Evolutionary conservation across 2,797 vertebrate species (phyloP), one percentile per base, ranked within the genome.

Genomic region (Anas bernieri): DNA sequence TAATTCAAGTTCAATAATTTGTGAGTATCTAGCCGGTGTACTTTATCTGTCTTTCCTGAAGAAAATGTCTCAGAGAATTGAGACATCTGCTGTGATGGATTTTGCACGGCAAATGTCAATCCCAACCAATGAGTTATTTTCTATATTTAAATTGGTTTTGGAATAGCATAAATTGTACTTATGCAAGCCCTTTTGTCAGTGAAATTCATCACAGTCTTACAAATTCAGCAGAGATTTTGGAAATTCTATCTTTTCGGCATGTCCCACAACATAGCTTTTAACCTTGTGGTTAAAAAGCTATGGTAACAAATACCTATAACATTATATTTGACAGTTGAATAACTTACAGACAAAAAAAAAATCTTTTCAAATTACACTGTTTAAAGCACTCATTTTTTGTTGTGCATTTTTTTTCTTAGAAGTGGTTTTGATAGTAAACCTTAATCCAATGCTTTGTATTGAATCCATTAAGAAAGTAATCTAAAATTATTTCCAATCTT

Each of bases 101-200:
- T 94, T 93, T 93, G 46, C 55, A 59, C 0, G 0, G 33, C 63
- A 82, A 92, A 67, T 90, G 59, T 63, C 46, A 35, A 43, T 76
- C 55, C 14, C 37, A 75, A 73, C 2, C 59, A 84, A 9, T 79
- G 59, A 79, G 39, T 75, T 92, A 61, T 88, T 54, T 86, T 86
- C 66, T 80, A 18, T 54, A 68, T 81, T 88, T 88, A 78, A 83
- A 78, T 88, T 90, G 35, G 14, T 56, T 94, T 88, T 85, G 48
- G 30, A 88, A 75, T 33, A 17, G 7, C 37, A 69, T 68, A 82
- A 86, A 69, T 82, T 90, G 17, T 48, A 39, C 31, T 88, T 81
- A 48, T 0, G 9, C 37, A 75, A 66, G 56, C n/a, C 23, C 7
- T 63, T 90, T 86, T 86, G 18, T 77, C 9, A 35, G 46, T 61